Evolutionary conservation across 2,797 vertebrate genomes (phyloP).

Genomic region (Zalophus californianus): DNA sequence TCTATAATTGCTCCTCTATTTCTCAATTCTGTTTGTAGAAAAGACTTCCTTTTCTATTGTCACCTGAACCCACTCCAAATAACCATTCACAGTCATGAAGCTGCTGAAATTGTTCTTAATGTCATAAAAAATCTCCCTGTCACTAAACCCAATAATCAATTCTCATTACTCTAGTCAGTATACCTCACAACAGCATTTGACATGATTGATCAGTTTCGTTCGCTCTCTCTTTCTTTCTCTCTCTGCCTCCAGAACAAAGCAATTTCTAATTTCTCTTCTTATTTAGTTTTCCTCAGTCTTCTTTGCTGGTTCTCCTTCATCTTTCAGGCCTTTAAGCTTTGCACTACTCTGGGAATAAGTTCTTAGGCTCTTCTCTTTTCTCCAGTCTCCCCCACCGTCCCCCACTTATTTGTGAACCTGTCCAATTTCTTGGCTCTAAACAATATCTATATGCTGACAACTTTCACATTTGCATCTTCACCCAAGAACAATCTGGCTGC

Average conservation of each 20-base stretch:
- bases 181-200: neutral
- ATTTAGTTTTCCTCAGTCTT: neutral
- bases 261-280: neutral
- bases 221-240: neutral
- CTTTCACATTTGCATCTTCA: neutral
- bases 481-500: neutral
- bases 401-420: neutral
- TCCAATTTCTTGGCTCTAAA: neutral
- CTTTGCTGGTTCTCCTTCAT: neutral
- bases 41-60: neutral
- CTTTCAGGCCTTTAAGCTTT: neutral
- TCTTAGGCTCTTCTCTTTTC: neutral
- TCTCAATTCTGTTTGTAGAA: neutral
- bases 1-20: neutral
- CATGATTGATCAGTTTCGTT: neutral
- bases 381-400: rapidly evolving
- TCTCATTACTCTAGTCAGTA: neutral
- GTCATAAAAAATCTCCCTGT: neutral
- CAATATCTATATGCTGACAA: neutral
- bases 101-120: neutral
- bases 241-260: neutral
- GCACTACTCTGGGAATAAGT: neutral
- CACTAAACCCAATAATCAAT: neutral
- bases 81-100: neutral
- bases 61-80: neutral